Evolutionary conservation across 2,888 invertebrate species (phyloP), one percentile per base, ranked within the genome.

Genomic region (Gibbula magus): DNA sequence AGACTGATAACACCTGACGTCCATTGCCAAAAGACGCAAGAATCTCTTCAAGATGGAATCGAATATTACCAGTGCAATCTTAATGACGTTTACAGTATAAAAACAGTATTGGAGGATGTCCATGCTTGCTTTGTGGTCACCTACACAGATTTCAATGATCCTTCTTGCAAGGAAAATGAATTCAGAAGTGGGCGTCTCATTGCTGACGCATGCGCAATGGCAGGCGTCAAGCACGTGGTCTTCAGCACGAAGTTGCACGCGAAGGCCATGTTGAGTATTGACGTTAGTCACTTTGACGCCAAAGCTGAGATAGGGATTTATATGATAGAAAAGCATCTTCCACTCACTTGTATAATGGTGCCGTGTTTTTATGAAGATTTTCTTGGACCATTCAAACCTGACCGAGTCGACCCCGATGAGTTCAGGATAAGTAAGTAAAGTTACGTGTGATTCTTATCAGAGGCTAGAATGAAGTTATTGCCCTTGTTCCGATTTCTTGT

Each of bases 221-320:
- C 83, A 3, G 83, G 83, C 2, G 85, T 91, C 39, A 77, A 82
- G 0, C 91, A 91, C 77, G 88, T 91, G 8, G 83, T 91, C 8
- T 90, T 87, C 82, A 88, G 89, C 83, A 91, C 91, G 20, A 89
- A 91, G 79, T 84, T 91, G 29, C 86, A 89, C 80, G 89, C 90
- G 0, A 84, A 87, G 45, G 77, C 85, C 35, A 85, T 89, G n/a
- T 86, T 87, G 22, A 90, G 91, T 0, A 84, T 89, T 13, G 83
- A 87, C 79, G 90, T 88, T 5, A 85, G 89, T 2, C 90, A 91
- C 82, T 85, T 91, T 80, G 91, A 91, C 76, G 89, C 91, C 22
- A 92, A 92, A 84, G 90, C 91, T 2, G 87, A 88, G 78, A 85
- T 89, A 22, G 89, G 89, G 74, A 87, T 85, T 3, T 89, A 89